Conservation (phyloP, 1,140 invertebrate species). For the Drosophila lacteicornis region DNA sequence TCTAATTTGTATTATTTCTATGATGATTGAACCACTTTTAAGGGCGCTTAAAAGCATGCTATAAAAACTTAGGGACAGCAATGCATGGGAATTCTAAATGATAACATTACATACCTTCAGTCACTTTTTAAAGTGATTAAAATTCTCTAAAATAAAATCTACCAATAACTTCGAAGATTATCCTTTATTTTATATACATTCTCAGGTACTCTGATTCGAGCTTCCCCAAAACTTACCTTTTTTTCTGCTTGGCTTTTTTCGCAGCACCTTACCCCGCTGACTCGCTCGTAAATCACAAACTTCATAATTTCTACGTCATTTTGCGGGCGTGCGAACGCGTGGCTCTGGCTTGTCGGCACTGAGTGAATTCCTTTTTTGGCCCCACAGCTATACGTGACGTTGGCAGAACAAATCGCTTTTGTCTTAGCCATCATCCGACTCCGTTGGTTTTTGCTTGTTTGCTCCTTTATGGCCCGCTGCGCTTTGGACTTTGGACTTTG, state of each 20-base stretch:
- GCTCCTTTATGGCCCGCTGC: conserved; percentile 65
- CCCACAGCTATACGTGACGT: conserved; percentile 65
- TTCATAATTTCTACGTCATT: conserved; percentile 79
- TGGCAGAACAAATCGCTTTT: conserved; percentile 63
- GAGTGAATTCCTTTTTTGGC: conserved; percentile 42
- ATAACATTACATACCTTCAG: neutral
- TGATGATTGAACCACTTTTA: too few relatives aligned
- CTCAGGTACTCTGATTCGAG: neutral
- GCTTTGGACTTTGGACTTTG: conserved; percentile 63
- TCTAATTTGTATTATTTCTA: too few relatives aligned
- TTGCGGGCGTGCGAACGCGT: conserved; percentile 55
- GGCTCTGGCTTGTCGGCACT: conserved; percentile 36
- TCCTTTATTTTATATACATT: too few relatives aligned
- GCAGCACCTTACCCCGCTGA: conserved; percentile 29
- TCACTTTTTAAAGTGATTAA: neutral
- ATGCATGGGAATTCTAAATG: too few relatives aligned
- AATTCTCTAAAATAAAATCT: neutral
- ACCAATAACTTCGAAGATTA: neutral
- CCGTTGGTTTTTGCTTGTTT: conserved; percentile 34
- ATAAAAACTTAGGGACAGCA: accelerated
- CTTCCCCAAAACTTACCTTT: neutral
- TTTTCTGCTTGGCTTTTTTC: conserved; percentile 5
- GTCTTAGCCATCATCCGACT: conserved; percentile 44
- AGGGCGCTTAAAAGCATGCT: neutral
- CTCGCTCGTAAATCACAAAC: conserved; percentile 74